These are phyloP conservation scores for Harpegnathos saltator DNA, from an alignment of 1,140 invertebrate species.

Conservation along the genomic window DNA sequence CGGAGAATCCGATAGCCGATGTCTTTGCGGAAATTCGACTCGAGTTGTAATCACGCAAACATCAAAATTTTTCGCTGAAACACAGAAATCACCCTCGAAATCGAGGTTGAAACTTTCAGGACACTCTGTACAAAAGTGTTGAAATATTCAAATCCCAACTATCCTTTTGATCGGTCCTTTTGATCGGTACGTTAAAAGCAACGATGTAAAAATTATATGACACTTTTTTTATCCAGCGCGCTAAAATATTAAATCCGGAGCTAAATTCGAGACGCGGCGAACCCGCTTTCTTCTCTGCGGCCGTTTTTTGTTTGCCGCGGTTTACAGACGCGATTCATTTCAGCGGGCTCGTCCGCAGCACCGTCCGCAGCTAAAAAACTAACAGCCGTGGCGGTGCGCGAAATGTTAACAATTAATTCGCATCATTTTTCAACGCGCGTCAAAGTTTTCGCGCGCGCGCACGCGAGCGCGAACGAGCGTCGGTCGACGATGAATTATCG, in stretches of 20 bases:
- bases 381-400: neutral
- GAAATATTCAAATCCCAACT: slow-evolving; percentile 6
- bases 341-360: neutral
- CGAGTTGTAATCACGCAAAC: neutral
- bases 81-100: neutral
- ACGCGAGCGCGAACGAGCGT: no score
- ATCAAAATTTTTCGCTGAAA: neutral
- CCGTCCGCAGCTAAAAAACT: no score
- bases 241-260: slow-evolving; percentile 16
- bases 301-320: neutral
- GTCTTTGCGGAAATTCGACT: neutral
- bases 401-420: slow-evolving; percentile 30
- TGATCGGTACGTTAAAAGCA: slow-evolving; percentile 15
- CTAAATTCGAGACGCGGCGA: slow-evolving; percentile 1
- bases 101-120: neutral
- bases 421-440: slow-evolving; percentile 19
- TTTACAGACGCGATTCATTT: neutral
- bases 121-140: slow-evolving; percentile 1
- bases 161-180: neutral
- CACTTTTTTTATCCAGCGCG: neutral
- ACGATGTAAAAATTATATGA: slow-evolving; percentile 25
- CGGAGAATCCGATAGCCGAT: no score
- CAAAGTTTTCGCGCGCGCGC: neutral
- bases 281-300: neutral
- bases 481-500: neutral